A percentile compares a stretch with the other conserved stretches of the same genome.
Evolutionary conservation across 2,797 vertebrate species (phyloP).

Genomic region (Graptemys geographica): DNA sequence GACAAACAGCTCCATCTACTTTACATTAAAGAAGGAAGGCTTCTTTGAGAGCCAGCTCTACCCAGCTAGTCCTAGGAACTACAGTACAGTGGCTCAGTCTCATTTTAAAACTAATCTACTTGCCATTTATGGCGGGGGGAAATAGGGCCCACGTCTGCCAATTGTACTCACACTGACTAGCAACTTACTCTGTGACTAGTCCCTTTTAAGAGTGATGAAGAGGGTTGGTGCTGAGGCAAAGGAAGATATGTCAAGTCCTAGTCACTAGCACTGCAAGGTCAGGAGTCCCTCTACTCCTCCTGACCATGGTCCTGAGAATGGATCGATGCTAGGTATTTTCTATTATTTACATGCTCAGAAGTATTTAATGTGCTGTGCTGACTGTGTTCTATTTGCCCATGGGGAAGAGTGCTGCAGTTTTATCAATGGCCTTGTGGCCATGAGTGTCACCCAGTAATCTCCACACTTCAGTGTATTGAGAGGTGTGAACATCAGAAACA

Average conservation of each 20-base stretch:
- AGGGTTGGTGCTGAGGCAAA: neutral
- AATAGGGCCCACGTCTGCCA: neutral
- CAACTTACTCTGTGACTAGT: neutral
- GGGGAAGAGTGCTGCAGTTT: neutral
- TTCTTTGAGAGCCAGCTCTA: rapidly evolving
- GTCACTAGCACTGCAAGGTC: rapidly evolving
- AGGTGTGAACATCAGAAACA: rapidly evolving
- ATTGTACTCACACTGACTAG: neutral
- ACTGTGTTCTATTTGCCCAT: neutral
- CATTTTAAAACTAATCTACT: slow-evolving; percentile 44
- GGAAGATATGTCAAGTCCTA: rapidly evolving
- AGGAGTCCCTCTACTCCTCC: neutral
- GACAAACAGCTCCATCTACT: rapidly evolving
- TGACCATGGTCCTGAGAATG: neutral
- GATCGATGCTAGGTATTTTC: neutral
- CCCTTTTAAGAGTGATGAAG: neutral
- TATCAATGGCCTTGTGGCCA: neutral
- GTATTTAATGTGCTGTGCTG: neutral
- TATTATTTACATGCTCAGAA: neutral
- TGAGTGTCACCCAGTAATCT: neutral
- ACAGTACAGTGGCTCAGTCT: rapidly evolving
- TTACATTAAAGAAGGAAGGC: neutral
- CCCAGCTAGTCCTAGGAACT: neutral
- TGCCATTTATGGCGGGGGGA: neutral
- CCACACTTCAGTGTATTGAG: rapidly evolving